A percentile compares a stretch with the other conserved stretches of the same genome.
These are phyloP conservation scores for Drosophila teissieri DNA, from an alignment of 1,140 invertebrate species.

Conservation along the genomic window DNA sequence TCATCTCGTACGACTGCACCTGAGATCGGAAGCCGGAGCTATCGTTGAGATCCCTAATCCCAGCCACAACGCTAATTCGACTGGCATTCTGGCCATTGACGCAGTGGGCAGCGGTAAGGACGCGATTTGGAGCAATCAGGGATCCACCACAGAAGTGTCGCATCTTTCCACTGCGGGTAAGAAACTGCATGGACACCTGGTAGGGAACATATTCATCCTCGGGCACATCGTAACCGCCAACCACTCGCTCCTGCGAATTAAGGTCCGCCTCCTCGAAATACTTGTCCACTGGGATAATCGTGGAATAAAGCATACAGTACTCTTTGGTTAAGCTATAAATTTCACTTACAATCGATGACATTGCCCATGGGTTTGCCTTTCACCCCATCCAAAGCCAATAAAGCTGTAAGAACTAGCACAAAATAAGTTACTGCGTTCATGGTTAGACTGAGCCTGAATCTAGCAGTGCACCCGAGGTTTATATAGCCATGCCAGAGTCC, in stretches of 20 bases:
- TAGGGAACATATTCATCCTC: constrained; percentile 77
- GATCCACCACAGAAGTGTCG: constrained; percentile 85
- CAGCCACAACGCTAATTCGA: constrained; percentile 84
- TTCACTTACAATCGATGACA: constrained; percentile 64
- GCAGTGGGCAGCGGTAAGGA: constrained; percentile 86
- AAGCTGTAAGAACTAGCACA: constrained; percentile 18
- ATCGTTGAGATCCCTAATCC: constrained; percentile 78
- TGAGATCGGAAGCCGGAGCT: constrained; percentile 77
- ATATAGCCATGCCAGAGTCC: constrained; percentile 39
- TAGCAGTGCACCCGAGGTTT: constrained; percentile 28
- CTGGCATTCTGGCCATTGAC: constrained; percentile 83
- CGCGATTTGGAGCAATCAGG: constrained; percentile 84
- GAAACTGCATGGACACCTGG: constrained; percentile 80
- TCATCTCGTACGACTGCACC: constrained; percentile 73
- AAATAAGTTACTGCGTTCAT: constrained; percentile 24
- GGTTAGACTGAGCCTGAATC: constrained; percentile 20
- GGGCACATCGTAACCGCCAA: constrained; percentile 72
- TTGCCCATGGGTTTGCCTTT: constrained; percentile 18
- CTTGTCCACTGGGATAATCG: constrained; percentile 52
- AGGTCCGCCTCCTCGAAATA: constrained; percentile 64
- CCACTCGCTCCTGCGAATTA: constrained; percentile 73
- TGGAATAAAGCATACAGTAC: background rate
- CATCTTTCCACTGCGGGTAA: constrained; percentile 60
- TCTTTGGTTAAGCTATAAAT: no score
- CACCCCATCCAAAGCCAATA: background rate